Conservation (phyloP, 2,797 vertebrate species). For the Linurgus olivaceus region DNA sequence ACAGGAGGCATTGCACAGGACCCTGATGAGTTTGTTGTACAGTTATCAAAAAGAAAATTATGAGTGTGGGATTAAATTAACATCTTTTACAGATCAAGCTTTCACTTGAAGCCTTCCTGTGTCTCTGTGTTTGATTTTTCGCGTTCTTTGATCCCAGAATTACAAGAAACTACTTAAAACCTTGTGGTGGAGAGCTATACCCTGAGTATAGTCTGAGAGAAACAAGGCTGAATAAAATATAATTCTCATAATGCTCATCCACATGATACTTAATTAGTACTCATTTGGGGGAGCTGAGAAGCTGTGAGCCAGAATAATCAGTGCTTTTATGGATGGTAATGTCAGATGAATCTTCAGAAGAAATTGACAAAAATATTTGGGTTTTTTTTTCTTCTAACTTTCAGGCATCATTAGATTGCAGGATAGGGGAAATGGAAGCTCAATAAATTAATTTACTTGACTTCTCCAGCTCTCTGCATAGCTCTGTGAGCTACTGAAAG, state of each 20-base stretch:
- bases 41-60: background rate
- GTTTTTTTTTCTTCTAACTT: background rate
- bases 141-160: background rate
- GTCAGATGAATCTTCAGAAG: background rate
- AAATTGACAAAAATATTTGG: background rate
- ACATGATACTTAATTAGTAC: constrained; percentile 18
- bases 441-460: background rate
- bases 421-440: background rate
- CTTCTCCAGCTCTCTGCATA: background rate
- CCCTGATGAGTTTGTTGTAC: background rate
- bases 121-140: background rate
- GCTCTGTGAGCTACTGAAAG: background rate
- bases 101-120: background rate
- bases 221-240: constrained; percentile 22
- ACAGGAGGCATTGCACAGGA: background rate
- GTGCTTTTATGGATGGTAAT: background rate
- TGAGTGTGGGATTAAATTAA: background rate
- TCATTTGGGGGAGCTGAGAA: background rate
- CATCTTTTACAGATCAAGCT: background rate
- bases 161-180: background rate
- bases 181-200: background rate
- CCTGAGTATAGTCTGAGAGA: background rate
- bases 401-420: background rate
- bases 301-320: constrained; percentile 1
- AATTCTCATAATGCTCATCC: background rate